Evolutionary conservation across 2,888 invertebrate species (phyloP), one percentile per base, ranked within the genome.

Genomic region (Theretra japonica): DNA sequence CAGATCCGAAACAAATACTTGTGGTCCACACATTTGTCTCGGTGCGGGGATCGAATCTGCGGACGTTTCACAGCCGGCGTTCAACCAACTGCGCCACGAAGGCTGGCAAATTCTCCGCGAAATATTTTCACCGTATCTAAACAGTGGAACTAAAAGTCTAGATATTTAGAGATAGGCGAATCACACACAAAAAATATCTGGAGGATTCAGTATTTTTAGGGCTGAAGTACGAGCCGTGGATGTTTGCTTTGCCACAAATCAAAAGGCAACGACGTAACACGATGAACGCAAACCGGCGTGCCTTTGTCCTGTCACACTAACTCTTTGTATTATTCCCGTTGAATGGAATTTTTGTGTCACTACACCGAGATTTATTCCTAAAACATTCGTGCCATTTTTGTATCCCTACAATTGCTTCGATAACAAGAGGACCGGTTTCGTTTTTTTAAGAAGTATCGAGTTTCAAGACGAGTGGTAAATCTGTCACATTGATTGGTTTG

Each of bases 161-260:
- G 41, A 41, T 25, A 30, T 65, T n/a, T 5, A 65, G 48, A 65
- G 23, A 23, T 58, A 15, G 15, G 15, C 17, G 23, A 23, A 58
- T 25, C 28, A 23, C 15, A 41, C 8, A 11, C 73, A 72, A 81
- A 83, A 86, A 83, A 68, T 80, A 82, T 85, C 84, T 85, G 83
- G 84, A 84, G 83, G 76, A 75, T 76, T 72, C 76, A 77, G 77
- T 81, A 80, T 80, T 84, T 83, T 82, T 82, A 78, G 75, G 72
- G 33, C 76, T 73, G 77, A 78, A 82, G 81, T 83, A 84, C 77
- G 83, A 82, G 80, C 82, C 79, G 77, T 83, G 79, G 82, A 83
- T 84, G 82, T 86, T 86, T 82, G 86, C 84, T 82, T 85, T 82
- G 77, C 87, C 82, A 85, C 88, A 88, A 89, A 89, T 90, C 89